These are phyloP conservation scores for Rattus norvegicus DNA, from an alignment of 2,113 vertebrate genomes.

Conservation along the genomic window GRCr8 NC_086038.1:42456001-42456500, in stretches of 20 bases:
- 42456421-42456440: background rate
- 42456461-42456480: constrained; percentile 23
- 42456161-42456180: background rate
- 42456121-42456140: too few relatives aligned
- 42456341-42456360: background rate
- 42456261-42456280: background rate
- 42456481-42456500: background rate
- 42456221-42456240: background rate
- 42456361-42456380: background rate
- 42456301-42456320: too few relatives aligned
- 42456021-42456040: background rate
- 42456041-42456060: background rate
- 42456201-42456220: background rate
- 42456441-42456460: constrained; percentile 10
- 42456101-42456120: background rate
- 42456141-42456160: background rate
- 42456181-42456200: background rate
- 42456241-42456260: background rate
- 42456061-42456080: background rate
- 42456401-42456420: constrained; percentile 16
- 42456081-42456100: background rate
- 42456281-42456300: too few relatives aligned
- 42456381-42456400: background rate
- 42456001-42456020: background rate
- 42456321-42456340: background rate